Evolutionary conservation across 2,888 invertebrate species (phyloP), one percentile per base, ranked within the genome.

Genomic region (Cylloceria caligata): DNA sequence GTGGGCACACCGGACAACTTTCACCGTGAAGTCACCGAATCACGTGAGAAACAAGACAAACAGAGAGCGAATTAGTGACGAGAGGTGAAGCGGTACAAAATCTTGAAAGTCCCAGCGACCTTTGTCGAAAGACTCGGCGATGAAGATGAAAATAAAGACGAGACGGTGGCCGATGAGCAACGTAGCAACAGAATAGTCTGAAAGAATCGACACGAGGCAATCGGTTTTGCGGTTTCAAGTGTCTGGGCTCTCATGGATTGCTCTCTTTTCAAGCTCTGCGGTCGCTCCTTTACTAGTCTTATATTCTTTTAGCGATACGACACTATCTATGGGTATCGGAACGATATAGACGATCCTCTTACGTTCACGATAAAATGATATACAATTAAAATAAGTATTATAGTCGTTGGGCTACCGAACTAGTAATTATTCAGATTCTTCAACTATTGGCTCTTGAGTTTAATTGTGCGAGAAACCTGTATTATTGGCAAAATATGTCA

Each of bases 151-250:
- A 21, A 69, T 27, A 39, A 11, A 2, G 11, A 39, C 39, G 27
- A 57, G 65, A 13, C 47, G 47, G 16, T 21, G 47, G 52, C 3
- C 57, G 57, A 57, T 57, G 57, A 57, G 57, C 55, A 27, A 55
- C 27, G 27, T 24, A 55, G 7, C 27, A 5, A 52, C 47, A 49
- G 45, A 21, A 27, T 39, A 57, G 42, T 21, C 21, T 4, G 60
- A 36, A 21, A 11, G 62, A 52, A 55, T 68, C 78, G 77, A 73
- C 73, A 60, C 64, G 72, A 80, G 77, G 64, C 75, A 83, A 87
- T 81, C 81, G 84, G 72, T 52, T 78, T 78, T 83, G 87, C 67
- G 87, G 86, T 85, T 57, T 57, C n/a, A 16, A 2, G 13, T 30
- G 30, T 57, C 67, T 62, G 19, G 55, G 7, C n/a, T 24, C 2